Evolutionary conservation across 2,888 invertebrate species (phyloP).

Genomic region (Caenorhabditis japonica): DNA sequence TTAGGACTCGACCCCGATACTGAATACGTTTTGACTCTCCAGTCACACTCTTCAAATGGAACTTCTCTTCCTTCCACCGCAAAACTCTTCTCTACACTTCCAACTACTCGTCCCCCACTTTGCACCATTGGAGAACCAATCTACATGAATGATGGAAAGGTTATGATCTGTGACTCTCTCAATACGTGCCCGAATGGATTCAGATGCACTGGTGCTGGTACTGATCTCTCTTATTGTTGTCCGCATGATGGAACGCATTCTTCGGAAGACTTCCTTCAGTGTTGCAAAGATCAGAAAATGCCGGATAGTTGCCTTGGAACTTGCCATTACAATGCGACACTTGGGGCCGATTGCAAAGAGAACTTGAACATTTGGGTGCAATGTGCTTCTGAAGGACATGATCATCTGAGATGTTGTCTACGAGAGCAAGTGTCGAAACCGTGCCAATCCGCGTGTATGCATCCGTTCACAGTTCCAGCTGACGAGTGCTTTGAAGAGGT

Average conservation of each 20-base stretch:
- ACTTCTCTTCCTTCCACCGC: conserved; percentile 64
- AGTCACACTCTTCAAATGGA: conserved; percentile 57
- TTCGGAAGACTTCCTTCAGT: conserved; percentile 53
- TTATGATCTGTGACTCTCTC: conserved; percentile 38
- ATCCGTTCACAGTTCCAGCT: conserved; percentile 58
- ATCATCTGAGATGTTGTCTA: conserved; percentile 64
- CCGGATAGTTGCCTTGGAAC: conserved; percentile 43
- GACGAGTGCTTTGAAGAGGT: conserved; percentile 48
- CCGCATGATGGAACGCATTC: conserved; percentile 48
- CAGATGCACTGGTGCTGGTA: conserved; percentile 47
- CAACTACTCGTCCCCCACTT: conserved; percentile 40
- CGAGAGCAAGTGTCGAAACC: conserved; percentile 49
- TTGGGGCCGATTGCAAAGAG: conserved; percentile 38
- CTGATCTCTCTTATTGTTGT: conserved; percentile 59
- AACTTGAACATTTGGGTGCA: conserved; percentile 62
- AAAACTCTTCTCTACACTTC: conserved; percentile 59
- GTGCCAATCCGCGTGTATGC: conserved; percentile 63
- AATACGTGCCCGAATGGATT: conserved; percentile 52
- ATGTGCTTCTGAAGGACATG: conserved; percentile 67
- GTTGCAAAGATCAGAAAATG: conserved; percentile 61
- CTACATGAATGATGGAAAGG: conserved; percentile 45
- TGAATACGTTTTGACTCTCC: conserved; percentile 60
- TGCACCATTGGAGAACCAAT: conserved; percentile 63
- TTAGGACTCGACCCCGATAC: conserved; percentile 62
- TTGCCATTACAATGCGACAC: conserved; percentile 60